These are phyloP conservation scores for Clanis bilineata DNA, from an alignment of 2,888 invertebrate species.

Conservation along the genomic window DNA sequence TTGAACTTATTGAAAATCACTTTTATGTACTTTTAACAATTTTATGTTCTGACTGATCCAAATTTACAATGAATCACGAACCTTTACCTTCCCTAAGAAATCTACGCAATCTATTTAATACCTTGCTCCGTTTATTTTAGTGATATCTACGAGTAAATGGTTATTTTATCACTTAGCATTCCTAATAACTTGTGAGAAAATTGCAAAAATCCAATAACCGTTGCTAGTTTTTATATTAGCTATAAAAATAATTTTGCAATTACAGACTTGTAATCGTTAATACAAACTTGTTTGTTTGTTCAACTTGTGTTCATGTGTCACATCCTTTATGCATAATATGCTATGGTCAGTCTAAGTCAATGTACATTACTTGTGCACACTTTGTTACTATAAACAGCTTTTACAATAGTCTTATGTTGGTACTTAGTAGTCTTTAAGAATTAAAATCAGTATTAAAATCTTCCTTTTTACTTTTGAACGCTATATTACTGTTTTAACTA, in stretches of 20 bases:
- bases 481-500: too few species aligned
- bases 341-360: not conserved
- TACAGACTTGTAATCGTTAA: not conserved
- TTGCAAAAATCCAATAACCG: conserved; percentile 1
- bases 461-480: too few species aligned
- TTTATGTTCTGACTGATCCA: too few species aligned
- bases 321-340: not conserved
- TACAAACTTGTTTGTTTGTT: not conserved
- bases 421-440: too few species aligned
- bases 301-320: not conserved
- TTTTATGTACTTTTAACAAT: too few species aligned
- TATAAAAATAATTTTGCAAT: conserved; percentile 4
- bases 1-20: too few species aligned
- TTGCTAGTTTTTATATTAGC: not conserved
- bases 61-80: too few species aligned
- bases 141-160: not conserved
- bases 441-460: too few species aligned
- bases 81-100: not conserved
- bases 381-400: not conserved
- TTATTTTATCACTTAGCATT: not conserved
- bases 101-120: not conserved
- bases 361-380: not conserved
- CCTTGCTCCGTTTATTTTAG: not conserved
- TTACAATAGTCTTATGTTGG: not conserved
- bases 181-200: conserved; percentile 1